Evolutionary conservation across 2,888 invertebrate genomes (phyloP).

Genomic region (Meandrusa payeni): DNA sequence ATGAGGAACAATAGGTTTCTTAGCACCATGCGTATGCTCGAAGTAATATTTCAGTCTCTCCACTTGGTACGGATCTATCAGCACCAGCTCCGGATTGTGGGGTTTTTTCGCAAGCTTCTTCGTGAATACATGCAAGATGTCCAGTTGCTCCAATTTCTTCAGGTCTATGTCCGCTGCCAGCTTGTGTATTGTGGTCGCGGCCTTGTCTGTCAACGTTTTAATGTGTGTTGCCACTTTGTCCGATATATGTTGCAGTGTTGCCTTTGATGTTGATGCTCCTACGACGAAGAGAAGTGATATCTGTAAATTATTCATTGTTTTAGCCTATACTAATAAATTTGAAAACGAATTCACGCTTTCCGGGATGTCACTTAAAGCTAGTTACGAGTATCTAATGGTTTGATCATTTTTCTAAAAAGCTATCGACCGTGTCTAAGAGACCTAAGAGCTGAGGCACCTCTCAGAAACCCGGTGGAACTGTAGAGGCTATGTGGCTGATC

Average conservation of each 20-base stretch:
- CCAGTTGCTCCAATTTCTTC: slow-evolving; percentile 34
- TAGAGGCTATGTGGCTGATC: too few relatives aligned
- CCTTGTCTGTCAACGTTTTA: slow-evolving; percentile 38
- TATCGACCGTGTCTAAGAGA: too few relatives aligned
- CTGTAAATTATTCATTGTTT: too few relatives aligned
- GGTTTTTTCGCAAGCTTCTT: slow-evolving; percentile 21
- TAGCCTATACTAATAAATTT: too few relatives aligned
- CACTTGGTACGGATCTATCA: slow-evolving; percentile 35
- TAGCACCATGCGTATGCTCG: slow-evolving; percentile 29
- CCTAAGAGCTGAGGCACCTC: too few relatives aligned
- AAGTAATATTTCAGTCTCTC: slow-evolving; percentile 36
- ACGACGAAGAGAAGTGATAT: slow-evolving; percentile 45
- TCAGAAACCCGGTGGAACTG: too few relatives aligned
- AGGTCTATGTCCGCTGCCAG: slow-evolving; percentile 36
- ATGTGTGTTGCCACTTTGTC: slow-evolving; percentile 40
- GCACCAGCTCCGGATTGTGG: slow-evolving; percentile 24
- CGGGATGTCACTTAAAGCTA: too few relatives aligned
- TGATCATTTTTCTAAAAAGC: too few relatives aligned
- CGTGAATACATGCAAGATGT: slow-evolving; percentile 27
- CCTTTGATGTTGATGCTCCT: slow-evolving; percentile 45
- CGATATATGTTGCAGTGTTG: slow-evolving; percentile 50
- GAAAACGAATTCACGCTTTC: too few relatives aligned
- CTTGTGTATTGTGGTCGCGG: slow-evolving; percentile 38
- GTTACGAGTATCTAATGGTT: too few relatives aligned
- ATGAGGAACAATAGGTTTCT: slow-evolving; percentile 29